Conservation (phyloP, 2,888 invertebrate species). For the Pterostichus niger region DNA sequence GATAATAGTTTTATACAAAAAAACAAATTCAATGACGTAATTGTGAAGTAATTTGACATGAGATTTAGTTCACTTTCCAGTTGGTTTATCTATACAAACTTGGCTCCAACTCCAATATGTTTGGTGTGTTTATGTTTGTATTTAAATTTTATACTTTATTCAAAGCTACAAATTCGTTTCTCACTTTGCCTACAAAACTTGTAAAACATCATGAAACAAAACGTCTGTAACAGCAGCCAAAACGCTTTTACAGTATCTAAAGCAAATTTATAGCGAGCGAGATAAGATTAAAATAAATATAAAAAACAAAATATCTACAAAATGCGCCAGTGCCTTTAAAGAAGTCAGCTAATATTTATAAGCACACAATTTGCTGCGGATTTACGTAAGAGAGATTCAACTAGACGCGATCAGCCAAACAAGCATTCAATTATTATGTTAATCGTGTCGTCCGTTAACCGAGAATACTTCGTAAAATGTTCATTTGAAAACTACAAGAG, state of each 20-base stretch:
- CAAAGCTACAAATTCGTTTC: not conserved
- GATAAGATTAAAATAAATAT: slow-evolving; percentile 52
- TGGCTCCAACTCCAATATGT: too few species aligned
- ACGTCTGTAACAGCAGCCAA: slow-evolving; percentile 33
- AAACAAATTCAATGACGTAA: too few species aligned
- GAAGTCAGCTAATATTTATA: slow-evolving; percentile 59
- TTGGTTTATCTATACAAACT: too few species aligned
- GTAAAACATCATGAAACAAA: slow-evolving; percentile 56
- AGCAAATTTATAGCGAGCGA: slow-evolving; percentile 53
- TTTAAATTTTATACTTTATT: too few species aligned
- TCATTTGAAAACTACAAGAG: slow-evolving; percentile 40
- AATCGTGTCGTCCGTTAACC: slow-evolving; percentile 41
- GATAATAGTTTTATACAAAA: too few species aligned
- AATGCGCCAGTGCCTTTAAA: slow-evolving; percentile 47
- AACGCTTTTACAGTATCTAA: slow-evolving; percentile 48
- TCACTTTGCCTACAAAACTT: slow-evolving; percentile 35
- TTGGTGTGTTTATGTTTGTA: too few species aligned
- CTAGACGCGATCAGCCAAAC: slow-evolving; percentile 27
- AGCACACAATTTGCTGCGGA: slow-evolving; percentile 43
- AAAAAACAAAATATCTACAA: slow-evolving; percentile 57
- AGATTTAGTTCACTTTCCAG: too few species aligned
- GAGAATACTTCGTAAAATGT: slow-evolving; percentile 32
- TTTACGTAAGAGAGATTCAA: slow-evolving; percentile 37
- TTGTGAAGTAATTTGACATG: too few species aligned
- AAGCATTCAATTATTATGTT: slow-evolving; percentile 51